Conservation (phyloP, 2,797 vertebrate genomes). For the Acrossocheilus fasciatus region DNA sequence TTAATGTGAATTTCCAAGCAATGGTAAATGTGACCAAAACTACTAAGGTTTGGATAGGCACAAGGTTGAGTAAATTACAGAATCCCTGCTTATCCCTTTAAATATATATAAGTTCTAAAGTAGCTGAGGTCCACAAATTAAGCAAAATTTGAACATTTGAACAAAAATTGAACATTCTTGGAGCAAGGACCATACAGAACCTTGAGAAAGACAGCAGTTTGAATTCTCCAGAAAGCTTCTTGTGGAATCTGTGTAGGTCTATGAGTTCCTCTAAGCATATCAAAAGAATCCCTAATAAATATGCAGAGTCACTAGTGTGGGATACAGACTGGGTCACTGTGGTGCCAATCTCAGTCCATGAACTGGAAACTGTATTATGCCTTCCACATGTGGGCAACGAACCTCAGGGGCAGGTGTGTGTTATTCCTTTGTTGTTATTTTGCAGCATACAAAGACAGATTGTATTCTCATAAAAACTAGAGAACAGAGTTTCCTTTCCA, state of each 20-base stretch:
- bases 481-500: constrained; percentile 5
- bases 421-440: constrained; percentile 28
- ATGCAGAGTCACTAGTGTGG: constrained; percentile 5
- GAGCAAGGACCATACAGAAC: background rate
- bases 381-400: background rate
- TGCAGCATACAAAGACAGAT: constrained; percentile 29
- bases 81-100: background rate
- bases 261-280: background rate
- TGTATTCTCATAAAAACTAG: constrained; percentile 24
- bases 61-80: background rate
- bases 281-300: constrained; percentile 21
- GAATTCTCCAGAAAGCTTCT: background rate
- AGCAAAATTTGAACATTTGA: too few relatives aligned
- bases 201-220: background rate
- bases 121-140: background rate
- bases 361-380: constrained; percentile 33
- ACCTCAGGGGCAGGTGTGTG: background rate
- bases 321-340: constrained; percentile 20
- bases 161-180: background rate
- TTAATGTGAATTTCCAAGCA: background rate
- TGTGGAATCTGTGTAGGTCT: background rate
- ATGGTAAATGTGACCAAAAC: background rate
- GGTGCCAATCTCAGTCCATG: constrained; percentile 38
- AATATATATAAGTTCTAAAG: background rate
- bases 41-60: background rate